Evolutionary conservation across 2,888 invertebrate genomes (phyloP), one percentile per base, ranked within the genome.

Genomic region (Macaria notata): DNA sequence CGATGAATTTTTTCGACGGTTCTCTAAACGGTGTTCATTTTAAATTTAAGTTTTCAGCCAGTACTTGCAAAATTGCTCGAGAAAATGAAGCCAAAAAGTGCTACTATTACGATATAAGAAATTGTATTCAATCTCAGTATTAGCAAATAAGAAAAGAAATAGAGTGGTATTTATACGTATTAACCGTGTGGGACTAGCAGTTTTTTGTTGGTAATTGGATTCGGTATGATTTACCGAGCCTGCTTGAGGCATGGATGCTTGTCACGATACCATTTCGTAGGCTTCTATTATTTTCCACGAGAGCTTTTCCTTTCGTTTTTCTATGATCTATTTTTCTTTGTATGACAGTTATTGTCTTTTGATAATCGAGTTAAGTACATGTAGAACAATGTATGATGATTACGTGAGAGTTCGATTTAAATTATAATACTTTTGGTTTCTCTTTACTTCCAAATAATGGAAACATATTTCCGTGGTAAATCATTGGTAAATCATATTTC

Each of bases 191-290:
- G 63, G 78, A 75, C 66, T 80, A 82, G 81, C 81, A 79, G 81
- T 84, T 88, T 87, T 88, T 82, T 84, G 79, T 70, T 71, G 71
- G 84, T 90, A 90, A 90, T 90, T 88, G 90, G 86, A 80, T 90
- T 89, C 83, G 79, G 83, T 85, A 68, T 84, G 90, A 89, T 88
- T 84, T 88, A 86, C 81, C 69, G 71, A 71, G 76, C 71, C 56
- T 71, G 70, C 65, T 77, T 90, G 90, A 91, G 74, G 86, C 82
- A 91, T 90, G 89, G 88, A 81, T 81, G 80, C 84, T 90, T 89
- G 88, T 89, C 90, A 91, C 90, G 90, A 90, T 75, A 90, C 83
- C 79, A 89, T 89, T 88, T 88, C 75, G 78, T 78, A 72, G 68
- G 72, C 73, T 74, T 19, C 76, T 74, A 79, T 80, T 83, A 78